Percentiles rank a stretch among this genome's conserved stretches.
phyloP scores from a whole-genome alignment of 2,888 invertebrate species.

The Conchocele bisecta region DNA sequence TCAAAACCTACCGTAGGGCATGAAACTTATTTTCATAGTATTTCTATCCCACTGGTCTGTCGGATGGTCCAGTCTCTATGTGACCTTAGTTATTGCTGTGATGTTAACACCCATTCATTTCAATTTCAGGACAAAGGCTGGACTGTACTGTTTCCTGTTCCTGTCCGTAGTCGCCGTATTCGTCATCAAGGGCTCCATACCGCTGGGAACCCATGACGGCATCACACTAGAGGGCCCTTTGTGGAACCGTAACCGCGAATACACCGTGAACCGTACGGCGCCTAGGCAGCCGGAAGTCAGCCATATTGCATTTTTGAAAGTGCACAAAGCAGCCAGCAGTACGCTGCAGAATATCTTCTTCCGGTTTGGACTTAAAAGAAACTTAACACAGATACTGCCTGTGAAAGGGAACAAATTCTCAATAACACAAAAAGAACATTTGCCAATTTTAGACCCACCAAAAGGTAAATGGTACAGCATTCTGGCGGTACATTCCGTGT shows the following conservation, averaged over 20 bases:
- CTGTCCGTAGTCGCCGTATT: background rate
- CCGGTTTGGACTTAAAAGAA: constrained; percentile 56
- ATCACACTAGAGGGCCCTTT: background rate
- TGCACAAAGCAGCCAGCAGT: constrained; percentile 67
- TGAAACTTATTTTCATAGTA: too few relatives aligned
- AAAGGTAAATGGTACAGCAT: constrained; percentile 35
- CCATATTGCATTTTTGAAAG: constrained; percentile 66
- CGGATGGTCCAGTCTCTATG: too few relatives aligned
- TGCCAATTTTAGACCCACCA: constrained; percentile 22
- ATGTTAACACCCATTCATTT: too few relatives aligned
- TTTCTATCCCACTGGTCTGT: too few relatives aligned
- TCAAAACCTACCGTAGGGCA: too few relatives aligned
- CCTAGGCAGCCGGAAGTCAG: constrained; percentile 36
- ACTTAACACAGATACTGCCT: constrained; percentile 60
- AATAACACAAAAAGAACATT: background rate
- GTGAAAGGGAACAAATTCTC: constrained; percentile 36
- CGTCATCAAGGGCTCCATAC: background rate
- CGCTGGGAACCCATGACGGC: background rate
- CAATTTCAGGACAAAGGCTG: constrained; percentile 4
- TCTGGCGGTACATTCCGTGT: constrained; percentile 51
- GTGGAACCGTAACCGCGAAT: background rate
- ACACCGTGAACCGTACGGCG: background rate
- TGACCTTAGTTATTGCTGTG: too few relatives aligned
- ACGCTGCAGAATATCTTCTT: constrained; percentile 67
- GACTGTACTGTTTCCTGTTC: background rate